Evolutionary conservation across 2,797 vertebrate genomes (phyloP).

Genomic region (Crocidura indochinensis): DNA sequence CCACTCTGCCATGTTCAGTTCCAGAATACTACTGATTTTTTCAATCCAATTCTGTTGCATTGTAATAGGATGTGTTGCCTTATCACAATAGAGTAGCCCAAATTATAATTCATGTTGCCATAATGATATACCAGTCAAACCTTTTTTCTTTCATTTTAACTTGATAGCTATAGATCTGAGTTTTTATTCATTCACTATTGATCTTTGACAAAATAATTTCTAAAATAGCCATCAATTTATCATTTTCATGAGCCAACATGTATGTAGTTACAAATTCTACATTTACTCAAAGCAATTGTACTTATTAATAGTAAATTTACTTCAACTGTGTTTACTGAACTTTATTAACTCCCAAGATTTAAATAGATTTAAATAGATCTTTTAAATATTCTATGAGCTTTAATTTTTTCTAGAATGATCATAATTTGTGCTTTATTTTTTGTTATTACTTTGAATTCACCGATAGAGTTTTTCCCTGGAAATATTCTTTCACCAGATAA

Average conservation of each 20-base stretch:
- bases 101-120: neutral
- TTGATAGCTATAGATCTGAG: neutral
- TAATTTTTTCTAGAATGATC: neutral
- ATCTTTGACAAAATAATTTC: neutral
- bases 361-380: neutral
- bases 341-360: neutral
- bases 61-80: neutral
- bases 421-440: neutral
- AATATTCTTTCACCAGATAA: neutral
- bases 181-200: neutral
- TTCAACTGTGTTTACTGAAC: no score
- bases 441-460: neutral
- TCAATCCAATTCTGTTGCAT: neutral
- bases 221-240: neutral
- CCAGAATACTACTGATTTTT: neutral
- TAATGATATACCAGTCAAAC: neutral
- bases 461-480: fast-evolving
- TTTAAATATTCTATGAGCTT: neutral
- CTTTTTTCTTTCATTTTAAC: neutral
- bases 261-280: neutral
- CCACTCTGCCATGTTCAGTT: no score
- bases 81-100: neutral
- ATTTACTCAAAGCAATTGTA: neutral
- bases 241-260: neutral
- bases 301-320: neutral